phyloP scores from a whole-genome alignment of 2,888 invertebrate species.

The Athalia cordata region DNA sequence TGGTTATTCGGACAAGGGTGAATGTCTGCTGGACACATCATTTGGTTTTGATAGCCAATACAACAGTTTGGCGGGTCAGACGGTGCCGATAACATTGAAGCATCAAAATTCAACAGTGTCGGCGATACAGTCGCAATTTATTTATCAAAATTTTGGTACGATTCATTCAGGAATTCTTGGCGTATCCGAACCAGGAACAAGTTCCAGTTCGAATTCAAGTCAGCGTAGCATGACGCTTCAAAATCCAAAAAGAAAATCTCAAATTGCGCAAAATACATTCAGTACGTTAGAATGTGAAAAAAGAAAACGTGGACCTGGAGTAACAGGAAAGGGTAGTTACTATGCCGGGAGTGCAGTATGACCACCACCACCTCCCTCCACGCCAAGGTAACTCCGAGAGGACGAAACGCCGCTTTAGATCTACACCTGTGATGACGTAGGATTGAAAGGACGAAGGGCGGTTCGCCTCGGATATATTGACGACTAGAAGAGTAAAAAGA shows the following conservation, averaged over 20 bases:
- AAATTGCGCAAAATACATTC: slow-evolving; percentile 70
- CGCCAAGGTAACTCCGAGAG: slow-evolving; percentile 69
- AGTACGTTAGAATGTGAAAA: slow-evolving; percentile 71
- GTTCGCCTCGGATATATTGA: slow-evolving; percentile 25
- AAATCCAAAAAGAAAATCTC: slow-evolving; percentile 69
- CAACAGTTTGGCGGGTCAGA: slow-evolving; percentile 69
- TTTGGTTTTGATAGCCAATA: slow-evolving; percentile 66
- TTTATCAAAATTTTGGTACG: slow-evolving; percentile 71
- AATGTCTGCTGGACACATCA: slow-evolving; percentile 65
- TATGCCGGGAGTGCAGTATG: slow-evolving; percentile 71
- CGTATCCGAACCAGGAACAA: slow-evolving; percentile 70
- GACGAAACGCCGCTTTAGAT: slow-evolving; percentile 66
- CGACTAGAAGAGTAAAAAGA: too few relatives aligned
- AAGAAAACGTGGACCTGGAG: slow-evolving; percentile 60
- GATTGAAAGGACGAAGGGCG: slow-evolving; percentile 13
- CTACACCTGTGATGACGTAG: background rate
- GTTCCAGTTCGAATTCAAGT: slow-evolving; percentile 68
- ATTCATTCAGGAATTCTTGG: slow-evolving; percentile 70
- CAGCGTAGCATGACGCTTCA: slow-evolving; percentile 71
- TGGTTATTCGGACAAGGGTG: slow-evolving; percentile 60
- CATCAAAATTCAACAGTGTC: slow-evolving; percentile 67
- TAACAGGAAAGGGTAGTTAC: slow-evolving; percentile 63
- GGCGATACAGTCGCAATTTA: slow-evolving; percentile 69
- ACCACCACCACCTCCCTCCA: slow-evolving; percentile 70
- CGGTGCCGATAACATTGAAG: slow-evolving; percentile 70